Evolutionary conservation across 2,888 invertebrate genomes (phyloP), one percentile per base, ranked within the genome.

Genomic region (Phlogophora meticulosa): DNA sequence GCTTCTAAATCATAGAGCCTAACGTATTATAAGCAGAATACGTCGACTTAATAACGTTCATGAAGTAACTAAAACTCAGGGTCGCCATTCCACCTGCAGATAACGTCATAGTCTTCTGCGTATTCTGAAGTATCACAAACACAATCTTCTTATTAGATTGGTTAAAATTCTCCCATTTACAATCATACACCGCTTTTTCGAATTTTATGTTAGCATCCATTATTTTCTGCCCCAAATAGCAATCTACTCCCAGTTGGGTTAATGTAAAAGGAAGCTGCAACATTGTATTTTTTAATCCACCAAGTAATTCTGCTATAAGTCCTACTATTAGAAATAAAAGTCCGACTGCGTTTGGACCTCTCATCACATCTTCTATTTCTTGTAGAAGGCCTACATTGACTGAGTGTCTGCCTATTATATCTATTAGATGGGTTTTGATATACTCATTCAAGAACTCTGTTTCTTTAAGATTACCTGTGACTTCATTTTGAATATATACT

Each of bases 251-350:
- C 2, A 93, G 80, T 59, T 90, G 92, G 1, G 85, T 75, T 7
- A 92, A 68, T 0, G 91, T 85, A 51, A 85, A 92, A 0, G 90
- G 91, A 24, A 92, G 57, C 52, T 89, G 80, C 4, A 92, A 28
- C 38, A 85, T 90, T 0, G 91, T 92, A 10, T 92, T 90, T 24
- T 91, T 86, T 49, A 93, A 63, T 0, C 92, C 90, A 3, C 90
- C 92, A 0, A 93, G 84, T n/a, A 92, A 58, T 74, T 90, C 91
- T 1, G 90, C 85, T 49, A 90, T 88, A 0, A 93, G 68, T 4
- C 87, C 88, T 2, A 87, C 60, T 0, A 87, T 82, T 0, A 92
- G 78, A 5, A 89, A 72, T 0, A 83, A 9, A 46, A 92, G 91
- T 68, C 91, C 92, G 2, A 88, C 66, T 5, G 88, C 90, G n/a